phyloP scores from a whole-genome alignment of 2,888 invertebrate genomes.

The Heliconius ismenius region DNA sequence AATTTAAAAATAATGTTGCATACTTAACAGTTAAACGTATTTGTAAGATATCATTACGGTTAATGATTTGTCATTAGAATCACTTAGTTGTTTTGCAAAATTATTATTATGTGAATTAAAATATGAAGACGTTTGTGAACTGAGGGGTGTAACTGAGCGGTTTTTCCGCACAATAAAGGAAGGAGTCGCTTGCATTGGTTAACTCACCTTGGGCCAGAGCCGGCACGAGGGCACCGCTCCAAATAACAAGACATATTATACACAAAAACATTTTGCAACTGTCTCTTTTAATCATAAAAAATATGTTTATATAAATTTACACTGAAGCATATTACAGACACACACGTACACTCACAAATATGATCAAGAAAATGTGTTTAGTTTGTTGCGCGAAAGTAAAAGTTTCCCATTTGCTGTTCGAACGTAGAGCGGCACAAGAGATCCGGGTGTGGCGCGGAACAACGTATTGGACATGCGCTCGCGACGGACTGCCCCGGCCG shows the following conservation, averaged over 20 bases:
- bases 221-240: slow-evolving; percentile 71
- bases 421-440: slow-evolving; percentile 40
- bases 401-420: slow-evolving; percentile 55
- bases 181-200: slow-evolving; percentile 62
- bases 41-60: neutral
- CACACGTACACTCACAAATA: slow-evolving; percentile 49
- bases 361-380: slow-evolving; percentile 45
- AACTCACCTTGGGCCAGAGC: slow-evolving; percentile 75
- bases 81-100: neutral
- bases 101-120: neutral
- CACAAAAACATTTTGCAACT: slow-evolving; percentile 72
- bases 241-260: slow-evolving; percentile 66
- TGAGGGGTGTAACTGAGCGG: slow-evolving; percentile 15
- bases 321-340: slow-evolving; percentile 62
- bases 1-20: neutral
- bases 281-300: slow-evolving; percentile 51
- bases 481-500: slow-evolving; percentile 60
- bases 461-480: slow-evolving; percentile 50
- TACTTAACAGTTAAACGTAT: neutral
- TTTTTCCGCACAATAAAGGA: slow-evolving; percentile 49
- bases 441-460: slow-evolving; percentile 44
- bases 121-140: neutral
- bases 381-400: slow-evolving; percentile 66
- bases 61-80: slow-evolving; percentile 10
- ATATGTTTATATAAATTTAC: slow-evolving; percentile 51